Base-by-base conservation (phyloP, 2,113 vertebrate species). In the Aplodontia rufa region DNA sequence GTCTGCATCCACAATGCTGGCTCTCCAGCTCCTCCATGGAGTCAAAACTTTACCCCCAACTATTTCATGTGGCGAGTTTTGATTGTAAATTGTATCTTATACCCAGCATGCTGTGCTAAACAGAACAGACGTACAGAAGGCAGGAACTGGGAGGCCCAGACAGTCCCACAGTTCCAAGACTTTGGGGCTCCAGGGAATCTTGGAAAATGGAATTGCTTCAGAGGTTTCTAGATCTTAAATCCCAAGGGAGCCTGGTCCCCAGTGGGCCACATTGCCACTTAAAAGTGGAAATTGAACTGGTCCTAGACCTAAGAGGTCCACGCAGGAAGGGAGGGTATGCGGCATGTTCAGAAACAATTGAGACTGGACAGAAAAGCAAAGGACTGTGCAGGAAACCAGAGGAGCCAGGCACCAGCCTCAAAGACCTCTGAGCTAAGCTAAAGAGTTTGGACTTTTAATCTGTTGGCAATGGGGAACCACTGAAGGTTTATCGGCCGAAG, bases 381-480 rank as follows among this genome's bases (percentile, higher is more conserved):
- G 20, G 55, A n/a, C 28, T 53, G 4, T 5, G 20, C 3, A 8
- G 4, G 60, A 14, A 45, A 14, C 19, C 28, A 66, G 32, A 22
- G 24, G 19, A 51, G 30, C 11, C 40, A 19, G 40, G 12, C 8
- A 6, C 14, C 7, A 28, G 62, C 69, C 62, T 12, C 2, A 0
- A 2, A 8, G 26, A 14, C 84, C 64, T 40, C 32, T 10, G 14
- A 66, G 51, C 58, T 87, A 51, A 76, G 92, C 60, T 72, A 95
- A 80, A 96, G 55, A 95, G 87, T 90, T 87, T 91, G 82, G 94
- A 69, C 76, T 96, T 96, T 68, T 74, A 88, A 94, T 68, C 88
- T 93, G 47, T 74, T 82, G 76, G 88, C 68, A 68, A 37, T 42
- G 16, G 47, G 87, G 78, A 96, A 60, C 16, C 66, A 4, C 5